Evolutionary conservation across 2,113 vertebrate species (phyloP).

Genomic region (Leptodactylus fuscus): DNA sequence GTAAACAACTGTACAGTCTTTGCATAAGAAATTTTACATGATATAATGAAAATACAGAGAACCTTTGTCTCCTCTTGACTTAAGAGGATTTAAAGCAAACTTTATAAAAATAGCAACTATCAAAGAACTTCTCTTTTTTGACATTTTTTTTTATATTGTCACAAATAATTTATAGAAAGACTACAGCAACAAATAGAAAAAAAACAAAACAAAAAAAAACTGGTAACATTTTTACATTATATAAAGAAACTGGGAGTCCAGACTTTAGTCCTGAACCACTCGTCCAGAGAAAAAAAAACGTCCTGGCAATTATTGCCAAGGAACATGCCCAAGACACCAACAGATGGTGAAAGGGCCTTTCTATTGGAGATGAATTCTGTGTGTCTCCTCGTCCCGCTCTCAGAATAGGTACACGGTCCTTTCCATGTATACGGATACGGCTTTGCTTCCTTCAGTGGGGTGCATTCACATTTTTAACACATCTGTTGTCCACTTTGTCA

Average conservation of each 20-base stretch:
- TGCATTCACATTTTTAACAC: constrained; percentile 82
- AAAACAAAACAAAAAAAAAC: constrained; percentile 73
- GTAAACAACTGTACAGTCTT: constrained; percentile 77
- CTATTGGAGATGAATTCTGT: constrained; percentile 69
- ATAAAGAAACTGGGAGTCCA: constrained; percentile 77
- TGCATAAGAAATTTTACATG: constrained; percentile 76
- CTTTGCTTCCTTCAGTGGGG: constrained; percentile 79
- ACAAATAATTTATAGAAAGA: constrained; percentile 82
- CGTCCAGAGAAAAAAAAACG: constrained; percentile 5
- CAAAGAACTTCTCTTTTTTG: constrained; percentile 67
- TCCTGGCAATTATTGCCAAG: constrained; percentile 43
- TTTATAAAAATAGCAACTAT: constrained; percentile 86
- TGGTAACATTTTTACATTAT: constrained; percentile 78
- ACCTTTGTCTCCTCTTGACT: constrained; percentile 68
- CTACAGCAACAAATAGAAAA: constrained; percentile 75
- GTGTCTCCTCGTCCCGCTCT: constrained; percentile 62
- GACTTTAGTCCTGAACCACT: constrained; percentile 51
- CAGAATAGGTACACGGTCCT: constrained; percentile 60
- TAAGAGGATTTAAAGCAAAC: constrained; percentile 69
- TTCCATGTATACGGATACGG: constrained; percentile 66
- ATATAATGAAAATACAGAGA: constrained; percentile 75
- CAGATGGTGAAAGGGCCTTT: constrained; percentile 61
- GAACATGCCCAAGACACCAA: not conserved
- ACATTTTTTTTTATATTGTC: constrained; percentile 66
- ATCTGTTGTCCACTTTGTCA: constrained; percentile 91